Conservation (phyloP, 1,140 invertebrate species). For the Orchestia grillus region DNA sequence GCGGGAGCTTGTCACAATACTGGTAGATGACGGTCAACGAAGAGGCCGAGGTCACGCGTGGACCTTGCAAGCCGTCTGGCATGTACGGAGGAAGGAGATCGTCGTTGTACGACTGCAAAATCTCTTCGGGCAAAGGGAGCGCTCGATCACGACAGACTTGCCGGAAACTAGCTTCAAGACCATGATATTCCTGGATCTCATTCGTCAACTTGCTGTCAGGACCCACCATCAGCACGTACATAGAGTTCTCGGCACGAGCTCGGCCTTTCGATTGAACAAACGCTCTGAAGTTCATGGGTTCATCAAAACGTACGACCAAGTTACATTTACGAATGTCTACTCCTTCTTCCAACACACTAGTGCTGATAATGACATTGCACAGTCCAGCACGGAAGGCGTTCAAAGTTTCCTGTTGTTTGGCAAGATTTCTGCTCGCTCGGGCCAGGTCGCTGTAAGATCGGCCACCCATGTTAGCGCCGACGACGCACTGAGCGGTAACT, state of each 20-base stretch:
- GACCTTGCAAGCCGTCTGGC: slow-evolving; percentile 61
- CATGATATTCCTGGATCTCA: neutral
- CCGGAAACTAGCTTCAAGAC: neutral
- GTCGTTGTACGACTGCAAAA: slow-evolving; percentile 55
- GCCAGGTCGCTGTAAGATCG: slow-evolving; percentile 48
- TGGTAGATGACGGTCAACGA: slow-evolving; percentile 61
- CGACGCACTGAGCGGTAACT: slow-evolving; percentile 77
- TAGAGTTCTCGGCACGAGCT: slow-evolving; percentile 65
- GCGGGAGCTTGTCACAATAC: slow-evolving; percentile 67
- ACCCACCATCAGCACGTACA: slow-evolving; percentile 63
- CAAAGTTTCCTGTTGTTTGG: slow-evolving; percentile 66
- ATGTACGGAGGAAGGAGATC: slow-evolving; percentile 57
- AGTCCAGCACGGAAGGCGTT: slow-evolving; percentile 75
- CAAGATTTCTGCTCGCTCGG: neutral
- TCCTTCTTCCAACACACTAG: slow-evolving; percentile 87
- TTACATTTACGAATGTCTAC: slow-evolving; percentile 87
- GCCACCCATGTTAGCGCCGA: slow-evolving; percentile 75
- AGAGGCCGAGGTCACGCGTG: slow-evolving; percentile 64
- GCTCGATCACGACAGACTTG: slow-evolving; percentile 59
- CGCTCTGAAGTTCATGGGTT: slow-evolving; percentile 62
- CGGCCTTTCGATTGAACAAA: slow-evolving; percentile 68
- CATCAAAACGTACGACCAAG: slow-evolving; percentile 82
- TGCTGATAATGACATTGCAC: slow-evolving; percentile 85
- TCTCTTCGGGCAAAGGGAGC: slow-evolving; percentile 57
- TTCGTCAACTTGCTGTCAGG: neutral